Percentiles rank a stretch among this genome's conserved stretches.
phyloP scores from a whole-genome alignment of 2,797 vertebrate species.

The Clarias pachynema region DNA sequence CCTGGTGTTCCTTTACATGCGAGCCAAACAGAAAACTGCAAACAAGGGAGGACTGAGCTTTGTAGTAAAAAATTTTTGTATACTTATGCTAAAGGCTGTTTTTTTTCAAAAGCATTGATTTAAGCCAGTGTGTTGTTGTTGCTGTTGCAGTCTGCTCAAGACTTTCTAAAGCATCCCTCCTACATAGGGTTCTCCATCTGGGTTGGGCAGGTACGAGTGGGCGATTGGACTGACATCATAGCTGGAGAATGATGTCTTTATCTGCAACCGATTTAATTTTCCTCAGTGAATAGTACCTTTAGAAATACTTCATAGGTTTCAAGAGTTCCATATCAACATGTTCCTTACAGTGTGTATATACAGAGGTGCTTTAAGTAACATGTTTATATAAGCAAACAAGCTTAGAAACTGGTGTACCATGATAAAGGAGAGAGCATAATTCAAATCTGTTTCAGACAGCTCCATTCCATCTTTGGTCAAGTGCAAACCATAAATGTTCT shows the following conservation, averaged over 20 bases:
- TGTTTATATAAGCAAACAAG: conserved; percentile 9
- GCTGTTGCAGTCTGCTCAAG: not conserved
- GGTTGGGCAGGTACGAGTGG: not conserved
- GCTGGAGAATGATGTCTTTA: not conserved
- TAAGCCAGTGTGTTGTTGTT: not conserved
- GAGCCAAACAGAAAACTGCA: not conserved
- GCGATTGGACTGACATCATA: not conserved
- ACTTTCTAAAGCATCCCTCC: not conserved
- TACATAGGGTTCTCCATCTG: not conserved
- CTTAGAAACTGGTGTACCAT: not conserved
- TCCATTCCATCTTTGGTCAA: not conserved
- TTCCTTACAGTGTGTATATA: not conserved
- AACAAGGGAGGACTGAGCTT: not conserved
- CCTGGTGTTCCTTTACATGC: not conserved
- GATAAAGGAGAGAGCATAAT: not conserved
- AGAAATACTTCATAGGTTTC: not conserved
- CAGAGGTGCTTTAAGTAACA: not conserved
- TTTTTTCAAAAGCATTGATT: not conserved
- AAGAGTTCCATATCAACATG: not conserved
- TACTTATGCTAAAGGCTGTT: not conserved
- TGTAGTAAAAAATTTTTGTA: not conserved
- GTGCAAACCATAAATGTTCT: not conserved
- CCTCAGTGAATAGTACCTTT: not conserved
- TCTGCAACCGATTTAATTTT: not conserved
- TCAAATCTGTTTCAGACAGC: not conserved